These are phyloP conservation scores for Galerucella calmariensis DNA, from an alignment of 2,888 invertebrate genomes.

Conservation along the genomic window DNA sequence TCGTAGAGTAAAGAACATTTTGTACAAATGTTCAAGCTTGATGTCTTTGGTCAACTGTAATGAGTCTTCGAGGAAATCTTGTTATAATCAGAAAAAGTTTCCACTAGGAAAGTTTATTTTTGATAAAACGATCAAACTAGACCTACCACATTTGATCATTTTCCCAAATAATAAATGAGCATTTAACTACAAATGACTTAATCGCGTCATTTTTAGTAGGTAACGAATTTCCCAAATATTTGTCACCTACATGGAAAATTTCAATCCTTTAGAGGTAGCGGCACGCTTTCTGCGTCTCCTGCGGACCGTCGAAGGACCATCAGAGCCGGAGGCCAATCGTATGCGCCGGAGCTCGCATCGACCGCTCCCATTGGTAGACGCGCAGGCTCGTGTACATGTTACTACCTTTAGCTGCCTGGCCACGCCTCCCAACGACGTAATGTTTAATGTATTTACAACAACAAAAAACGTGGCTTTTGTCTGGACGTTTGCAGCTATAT, in stretches of 20 bases:
- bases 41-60: no score
- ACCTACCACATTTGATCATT: no score
- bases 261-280: not conserved
- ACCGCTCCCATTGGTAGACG: constrained; percentile 49
- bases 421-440: constrained; percentile 59
- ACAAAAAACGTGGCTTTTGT: constrained; percentile 61
- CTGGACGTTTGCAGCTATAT: constrained; percentile 57
- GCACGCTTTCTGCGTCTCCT: constrained; percentile 22
- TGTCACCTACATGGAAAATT: constrained; percentile 1
- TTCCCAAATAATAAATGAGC: no score
- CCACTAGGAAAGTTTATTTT: no score
- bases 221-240: not conserved
- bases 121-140: no score
- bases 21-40: no score
- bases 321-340: constrained; percentile 46
- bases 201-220: not conserved
- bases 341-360: constrained; percentile 26
- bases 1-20: no score
- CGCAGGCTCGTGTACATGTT: constrained; percentile 51
- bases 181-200: not conserved
- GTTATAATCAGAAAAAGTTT: no score
- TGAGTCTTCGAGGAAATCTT: no score
- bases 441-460: constrained; percentile 63
- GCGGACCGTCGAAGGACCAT: constrained; percentile 12
- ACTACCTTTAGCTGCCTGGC: constrained; percentile 58